phyloP scores from a whole-genome alignment of 2,888 invertebrate species.

The Athrips mouffetella region DNA sequence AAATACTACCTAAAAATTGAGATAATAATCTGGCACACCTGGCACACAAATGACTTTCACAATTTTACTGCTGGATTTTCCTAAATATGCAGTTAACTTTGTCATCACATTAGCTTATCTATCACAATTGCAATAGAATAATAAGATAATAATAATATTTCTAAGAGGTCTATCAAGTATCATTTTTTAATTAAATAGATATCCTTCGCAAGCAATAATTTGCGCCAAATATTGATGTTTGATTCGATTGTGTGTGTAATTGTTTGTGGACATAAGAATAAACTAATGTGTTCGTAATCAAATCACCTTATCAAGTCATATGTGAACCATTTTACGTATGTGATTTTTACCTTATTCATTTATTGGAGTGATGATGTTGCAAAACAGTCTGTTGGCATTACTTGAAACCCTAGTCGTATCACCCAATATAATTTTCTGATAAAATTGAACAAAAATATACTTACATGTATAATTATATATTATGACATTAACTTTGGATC shows the following conservation, averaged over 20 bases:
- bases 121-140: not conserved
- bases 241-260: conserved; percentile 20
- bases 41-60: not conserved
- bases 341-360: no score
- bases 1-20: conserved; percentile 25
- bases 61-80: not conserved
- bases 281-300: no score
- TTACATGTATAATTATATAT: conserved; percentile 35
- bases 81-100: not conserved
- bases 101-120: not conserved
- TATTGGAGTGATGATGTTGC: no score
- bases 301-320: no score
- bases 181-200: no score
- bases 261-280: no score
- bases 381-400: no score
- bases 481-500: conserved; percentile 43
- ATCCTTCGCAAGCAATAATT: conserved; percentile 48
- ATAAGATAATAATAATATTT: not conserved
- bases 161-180: no score
- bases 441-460: not conserved
- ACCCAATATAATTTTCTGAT: conserved; percentile 30
- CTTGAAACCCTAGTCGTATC: conserved; percentile 52
- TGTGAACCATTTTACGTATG: no score
- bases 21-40: conserved; percentile 4
- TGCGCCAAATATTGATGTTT: conserved; percentile 50